phyloP scores from a whole-genome alignment of 2,113 vertebrate genomes.

The Pogonocichla stellata region DNA sequence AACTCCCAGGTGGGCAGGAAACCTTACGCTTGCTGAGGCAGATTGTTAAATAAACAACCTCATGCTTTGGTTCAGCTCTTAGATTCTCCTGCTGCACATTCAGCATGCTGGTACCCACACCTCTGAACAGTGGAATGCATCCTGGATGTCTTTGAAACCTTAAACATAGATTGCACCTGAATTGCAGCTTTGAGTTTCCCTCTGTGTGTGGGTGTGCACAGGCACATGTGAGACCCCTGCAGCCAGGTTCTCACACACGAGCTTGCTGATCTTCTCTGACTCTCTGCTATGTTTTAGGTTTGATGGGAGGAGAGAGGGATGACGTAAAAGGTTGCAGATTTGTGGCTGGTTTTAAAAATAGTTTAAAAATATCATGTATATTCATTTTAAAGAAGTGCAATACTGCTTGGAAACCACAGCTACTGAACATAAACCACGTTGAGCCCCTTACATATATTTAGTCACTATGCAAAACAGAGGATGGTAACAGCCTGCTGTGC shows the following conservation, averaged over 20 bases:
- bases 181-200: not conserved
- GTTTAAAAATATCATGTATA: constrained; percentile 7
- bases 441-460: constrained; percentile 14
- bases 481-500: constrained; percentile 1
- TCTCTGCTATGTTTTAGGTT: not conserved
- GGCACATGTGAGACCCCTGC: not conserved
- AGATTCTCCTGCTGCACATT: not conserved
- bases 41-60: not conserved
- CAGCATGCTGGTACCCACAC: not conserved
- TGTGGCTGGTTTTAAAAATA: constrained; percentile 46
- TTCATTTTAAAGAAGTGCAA: constrained; percentile 20
- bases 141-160: not conserved
- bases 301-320: not conserved
- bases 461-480: not conserved
- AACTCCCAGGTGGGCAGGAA: not conserved
- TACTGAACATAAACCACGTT: not conserved
- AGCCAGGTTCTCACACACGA: not conserved
- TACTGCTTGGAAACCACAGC: constrained; percentile 46
- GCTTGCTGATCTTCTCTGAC: not conserved
- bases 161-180: constrained; percentile 1
- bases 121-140: not conserved
- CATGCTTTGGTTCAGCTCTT: not conserved
- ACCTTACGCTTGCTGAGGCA: not conserved
- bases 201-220: not conserved
- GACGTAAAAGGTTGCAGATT: constrained; percentile 27